Percentiles rank a stretch among this genome's conserved stretches.
These are phyloP conservation scores for Eulemur rufifrons DNA, from an alignment of 2,113 vertebrate species.

Conservation along the genomic window DNA sequence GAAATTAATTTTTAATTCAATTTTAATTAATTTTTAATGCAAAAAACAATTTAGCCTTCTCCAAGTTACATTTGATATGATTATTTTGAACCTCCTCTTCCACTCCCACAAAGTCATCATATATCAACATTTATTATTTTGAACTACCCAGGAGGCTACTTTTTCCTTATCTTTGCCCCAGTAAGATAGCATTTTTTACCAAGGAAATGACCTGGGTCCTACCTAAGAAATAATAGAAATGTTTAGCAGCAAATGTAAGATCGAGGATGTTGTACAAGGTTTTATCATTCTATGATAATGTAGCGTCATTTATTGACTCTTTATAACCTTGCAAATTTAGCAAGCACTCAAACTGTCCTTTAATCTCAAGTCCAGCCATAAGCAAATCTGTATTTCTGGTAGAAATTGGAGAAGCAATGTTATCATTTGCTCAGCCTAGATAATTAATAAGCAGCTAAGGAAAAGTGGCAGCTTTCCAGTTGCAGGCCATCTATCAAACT, in stretches of 20 bases:
- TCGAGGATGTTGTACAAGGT: background rate
- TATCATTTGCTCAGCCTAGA: background rate
- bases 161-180: background rate
- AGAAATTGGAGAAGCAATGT: background rate
- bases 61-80: background rate
- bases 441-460: background rate
- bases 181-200: background rate
- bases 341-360: background rate
- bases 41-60: background rate
- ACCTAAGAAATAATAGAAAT: background rate
- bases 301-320: background rate
- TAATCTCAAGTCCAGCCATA: background rate
- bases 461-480: background rate
- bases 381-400: background rate
- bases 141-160: background rate
- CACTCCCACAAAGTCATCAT: accelerated
- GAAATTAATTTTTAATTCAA: background rate
- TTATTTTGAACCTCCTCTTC: background rate
- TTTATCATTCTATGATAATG: background rate
- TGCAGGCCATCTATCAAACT: background rate
- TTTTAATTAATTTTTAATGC: background rate
- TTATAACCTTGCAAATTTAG: background rate
- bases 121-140: background rate
- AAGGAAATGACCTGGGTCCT: background rate
- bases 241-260: background rate